These are phyloP conservation scores for Ctenopoma multispine DNA, from an alignment of 2,797 vertebrate species.

Conservation along the genomic window DNA sequence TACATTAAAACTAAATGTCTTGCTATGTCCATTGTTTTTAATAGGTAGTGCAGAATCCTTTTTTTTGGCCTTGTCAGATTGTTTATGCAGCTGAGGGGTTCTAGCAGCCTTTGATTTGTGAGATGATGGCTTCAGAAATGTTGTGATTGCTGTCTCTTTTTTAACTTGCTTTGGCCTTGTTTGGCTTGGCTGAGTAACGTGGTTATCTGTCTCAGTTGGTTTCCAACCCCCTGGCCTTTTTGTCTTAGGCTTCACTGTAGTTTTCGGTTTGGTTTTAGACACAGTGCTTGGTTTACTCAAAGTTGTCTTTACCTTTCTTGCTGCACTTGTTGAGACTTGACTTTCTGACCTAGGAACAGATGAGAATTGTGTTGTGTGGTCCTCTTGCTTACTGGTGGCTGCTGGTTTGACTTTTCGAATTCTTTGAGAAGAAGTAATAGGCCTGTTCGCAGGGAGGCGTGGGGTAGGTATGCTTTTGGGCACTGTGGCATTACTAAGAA, in stretches of 20 bases:
- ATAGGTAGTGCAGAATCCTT: constrained; percentile 23
- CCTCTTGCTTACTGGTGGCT: constrained; percentile 16
- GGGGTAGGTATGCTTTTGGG: constrained; percentile 71
- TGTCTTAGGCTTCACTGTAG: constrained; percentile 41
- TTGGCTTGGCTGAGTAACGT: constrained; percentile 43
- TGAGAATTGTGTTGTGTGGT: constrained; percentile 36
- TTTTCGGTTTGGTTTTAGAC: constrained; percentile 44
- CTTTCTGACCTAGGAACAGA: constrained; percentile 38
- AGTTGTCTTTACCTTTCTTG: constrained; percentile 48
- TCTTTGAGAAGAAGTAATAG: constrained; percentile 12
- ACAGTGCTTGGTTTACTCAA: constrained; percentile 31
- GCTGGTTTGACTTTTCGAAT: constrained; percentile 39
- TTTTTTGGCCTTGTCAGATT: constrained; percentile 43
- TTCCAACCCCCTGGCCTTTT: constrained; percentile 41
- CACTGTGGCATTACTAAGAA: constrained; percentile 50
- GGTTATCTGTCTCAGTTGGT: constrained; percentile 43
- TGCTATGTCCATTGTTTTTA: constrained; percentile 34
- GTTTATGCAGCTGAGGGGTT: constrained; percentile 43
- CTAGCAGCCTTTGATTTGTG: constrained; percentile 47
- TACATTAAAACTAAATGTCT: constrained; percentile 48
- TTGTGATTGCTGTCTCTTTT: constrained; percentile 59
- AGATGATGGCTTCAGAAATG: constrained; percentile 78
- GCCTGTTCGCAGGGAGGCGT: constrained; percentile 30
- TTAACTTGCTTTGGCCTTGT: constrained; percentile 40
- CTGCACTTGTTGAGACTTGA: constrained; percentile 36